Evolutionary conservation across 2,113 vertebrate species (phyloP), one percentile per base, ranked within the genome.

Genomic region (Phaethon lepturus): DNA sequence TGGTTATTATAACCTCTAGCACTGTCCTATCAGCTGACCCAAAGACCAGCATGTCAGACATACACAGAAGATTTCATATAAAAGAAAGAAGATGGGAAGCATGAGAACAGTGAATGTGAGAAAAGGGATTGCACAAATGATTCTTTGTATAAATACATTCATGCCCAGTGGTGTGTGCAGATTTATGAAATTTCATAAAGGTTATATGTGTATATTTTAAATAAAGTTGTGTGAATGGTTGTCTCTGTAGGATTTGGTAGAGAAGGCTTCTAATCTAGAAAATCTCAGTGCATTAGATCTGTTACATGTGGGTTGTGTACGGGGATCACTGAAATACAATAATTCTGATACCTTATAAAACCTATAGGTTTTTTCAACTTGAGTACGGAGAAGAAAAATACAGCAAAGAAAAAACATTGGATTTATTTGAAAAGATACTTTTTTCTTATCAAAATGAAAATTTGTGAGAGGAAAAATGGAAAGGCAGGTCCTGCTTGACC

Each of bases 81-180:
- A 68, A 88, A 53, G 35, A 72, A 77, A 71, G 44, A 63, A 40
- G 11, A 73, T 14, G 2, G 31, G 23, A 91, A 80, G 8, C 35
- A 56, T 1, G 3, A 47, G 19, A 84, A 26, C 2, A 26, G 18
- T 62, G 38, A 76, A 73, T 58, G 19, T 28, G 58, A 69, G 28
- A 76, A 64, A 84, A 86, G 26, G 1, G 13, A 56, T 69, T 40
- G 6, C 22, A 75, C n/a, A 78, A 92, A 79, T 47, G 22, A 82
- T 63, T 62, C 8, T 81, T 77, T 76, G 20, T 62, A 24, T 49
- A 49, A 87, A 81, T 49, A 25, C 11, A 29, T 11, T 40, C 25
- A n/a, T 47, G n/a, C 2, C 13, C 7, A 31, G 25, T 3, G 3
- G 0, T n/a, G 15, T 38, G 38, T 63, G 7, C 12, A 68, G 25